Evolutionary conservation across 2,113 vertebrate genomes (phyloP).

Genomic region (Protobothrops flavoviridis): DNA sequence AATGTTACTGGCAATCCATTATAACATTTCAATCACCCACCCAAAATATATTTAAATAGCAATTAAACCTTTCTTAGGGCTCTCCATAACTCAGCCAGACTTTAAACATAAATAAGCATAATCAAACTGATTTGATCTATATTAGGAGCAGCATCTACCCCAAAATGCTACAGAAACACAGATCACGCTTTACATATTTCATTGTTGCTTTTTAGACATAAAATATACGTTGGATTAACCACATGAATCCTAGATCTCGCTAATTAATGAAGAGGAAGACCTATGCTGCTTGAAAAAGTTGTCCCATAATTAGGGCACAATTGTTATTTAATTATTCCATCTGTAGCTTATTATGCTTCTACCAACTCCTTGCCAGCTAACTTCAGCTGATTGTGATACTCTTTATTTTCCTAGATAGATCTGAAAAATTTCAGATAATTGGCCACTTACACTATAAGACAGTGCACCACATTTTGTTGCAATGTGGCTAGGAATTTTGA

Average conservation of each 20-base stretch:
- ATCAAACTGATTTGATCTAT: background rate
- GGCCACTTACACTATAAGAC: slow-evolving; percentile 22
- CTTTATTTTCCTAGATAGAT: slow-evolving; percentile 2
- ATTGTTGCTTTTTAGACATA: background rate
- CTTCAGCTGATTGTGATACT: slow-evolving; percentile 1
- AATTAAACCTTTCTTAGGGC: background rate
- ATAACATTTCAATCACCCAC: background rate
- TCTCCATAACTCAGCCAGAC: background rate
- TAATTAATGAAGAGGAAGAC: slow-evolving; percentile 11
- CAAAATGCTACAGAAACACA: background rate
- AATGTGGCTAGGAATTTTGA: background rate
- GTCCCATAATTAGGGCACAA: slow-evolving; percentile 14
- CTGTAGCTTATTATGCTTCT: slow-evolving; percentile 15
- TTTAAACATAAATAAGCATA: background rate
- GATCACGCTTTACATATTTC: background rate
- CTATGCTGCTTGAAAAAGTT: background rate
- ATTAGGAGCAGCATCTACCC: background rate
- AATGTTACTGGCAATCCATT: background rate
- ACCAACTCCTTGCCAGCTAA: background rate
- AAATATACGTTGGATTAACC: background rate
- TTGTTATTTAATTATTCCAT: slow-evolving; percentile 36
- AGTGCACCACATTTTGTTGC: slow-evolving; percentile 21
- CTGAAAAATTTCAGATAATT: slow-evolving; percentile 34
- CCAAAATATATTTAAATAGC: background rate
- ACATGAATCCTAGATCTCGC: background rate